Percentiles rank a stretch among this genome's conserved stretches.
These are phyloP conservation scores for Psylliodes chrysocephalus DNA, from an alignment of 2,888 invertebrate species.

Conservation along the genomic window DNA sequence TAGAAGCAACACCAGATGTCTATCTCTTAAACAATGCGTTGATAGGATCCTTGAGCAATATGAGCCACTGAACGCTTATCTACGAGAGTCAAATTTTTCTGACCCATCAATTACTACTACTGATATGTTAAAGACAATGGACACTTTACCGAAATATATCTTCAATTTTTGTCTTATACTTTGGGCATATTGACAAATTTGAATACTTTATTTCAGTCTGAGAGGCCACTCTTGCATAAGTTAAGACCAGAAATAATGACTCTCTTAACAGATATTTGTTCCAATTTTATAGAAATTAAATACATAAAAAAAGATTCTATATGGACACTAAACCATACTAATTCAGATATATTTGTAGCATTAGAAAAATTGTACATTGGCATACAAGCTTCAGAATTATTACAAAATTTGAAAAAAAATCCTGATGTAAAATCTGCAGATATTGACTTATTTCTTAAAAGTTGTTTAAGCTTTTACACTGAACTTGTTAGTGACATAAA, in stretches of 20 bases:
- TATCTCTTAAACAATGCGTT: slow-evolving; percentile 55
- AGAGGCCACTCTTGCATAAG: slow-evolving; percentile 16
- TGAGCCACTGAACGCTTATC: slow-evolving; percentile 11
- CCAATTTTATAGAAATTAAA: slow-evolving; percentile 19
- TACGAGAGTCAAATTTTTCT: slow-evolving; percentile 4
- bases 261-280: slow-evolving; percentile 7
- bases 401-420: neutral
- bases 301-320: slow-evolving; percentile 17
- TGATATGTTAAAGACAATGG: slow-evolving; percentile 1
- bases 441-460: neutral
- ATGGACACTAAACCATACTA: slow-evolving; percentile 8
- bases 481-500: neutral
- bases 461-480: neutral
- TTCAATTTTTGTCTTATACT: slow-evolving; percentile 21
- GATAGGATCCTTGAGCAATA: slow-evolving; percentile 56
- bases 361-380: neutral
- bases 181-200: slow-evolving; percentile 20
- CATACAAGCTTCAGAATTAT: neutral
- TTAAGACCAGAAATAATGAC: slow-evolving; percentile 17
- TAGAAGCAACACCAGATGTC: slow-evolving; percentile 50
- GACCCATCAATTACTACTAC: too few species aligned
- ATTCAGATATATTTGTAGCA: slow-evolving; percentile 1
- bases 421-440: neutral
- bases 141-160: slow-evolving; percentile 13
- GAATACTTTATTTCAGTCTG: slow-evolving; percentile 21